Base-by-base conservation (phyloP, 2,113 vertebrate species). In the Setophaga coronata region DNA sequence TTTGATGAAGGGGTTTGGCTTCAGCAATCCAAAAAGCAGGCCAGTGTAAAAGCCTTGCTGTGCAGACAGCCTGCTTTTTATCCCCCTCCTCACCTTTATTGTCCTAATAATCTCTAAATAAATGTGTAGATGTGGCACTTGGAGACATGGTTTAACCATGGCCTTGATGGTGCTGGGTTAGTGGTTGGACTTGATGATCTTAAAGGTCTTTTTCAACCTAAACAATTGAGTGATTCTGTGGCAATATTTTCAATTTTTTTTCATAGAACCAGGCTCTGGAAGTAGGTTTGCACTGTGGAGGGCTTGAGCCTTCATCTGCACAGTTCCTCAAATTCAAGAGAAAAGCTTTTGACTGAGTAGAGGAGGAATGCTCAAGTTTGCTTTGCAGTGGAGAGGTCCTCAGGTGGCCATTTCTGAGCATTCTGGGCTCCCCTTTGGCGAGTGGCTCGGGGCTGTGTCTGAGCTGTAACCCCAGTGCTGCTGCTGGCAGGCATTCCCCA, bases 401-500 rank as follows among this genome's bases (percentile, higher is more conserved):
- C 74, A 82, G 86, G 88, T 92, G 53, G 40, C 82, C 34, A 3
- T 62, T 74, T 69, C 26, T 43, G 69, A 83, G 87, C 65, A 9
- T 78, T 96, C 77, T 61, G 66, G 78, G 48, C 18, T 71, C 69
- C 38, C 19, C 57, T 93, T 91, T 89, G 96, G 79, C 82, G 61
- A 36, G 38, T 31, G 71, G 53, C 61, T 80, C 42, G 6, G 36
- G 26, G 54, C 34, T 61, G 51, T 81, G 70, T 76, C 95, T 8
- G 3, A 67, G 64, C 29, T 54, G 51, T 54, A 33, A 40, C 76
- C 67, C 64, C 92, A 74, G 89, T 21, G 40, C 77, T 74, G 58
- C 14, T 86, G 38, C 78, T 97, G 96, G 93, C 95, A 96, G 62
- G 34, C 20, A 19, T 88, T 95, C 92, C 96, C 89, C 65, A 69